Evolutionary conservation across 2,888 invertebrate species (phyloP).

Genomic region (Eucera pruinosa): DNA sequence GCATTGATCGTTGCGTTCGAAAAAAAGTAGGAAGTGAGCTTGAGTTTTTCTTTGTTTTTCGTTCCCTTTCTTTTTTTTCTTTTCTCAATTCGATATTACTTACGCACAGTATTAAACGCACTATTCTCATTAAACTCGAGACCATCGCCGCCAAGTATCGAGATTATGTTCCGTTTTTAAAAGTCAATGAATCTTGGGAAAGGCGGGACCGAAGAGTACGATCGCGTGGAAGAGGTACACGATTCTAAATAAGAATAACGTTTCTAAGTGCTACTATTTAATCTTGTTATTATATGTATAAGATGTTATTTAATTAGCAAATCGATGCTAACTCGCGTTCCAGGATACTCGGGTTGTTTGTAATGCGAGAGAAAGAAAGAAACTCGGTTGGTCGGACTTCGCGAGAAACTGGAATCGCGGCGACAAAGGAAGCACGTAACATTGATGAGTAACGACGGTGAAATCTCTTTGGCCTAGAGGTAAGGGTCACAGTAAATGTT

Average conservation of each 20-base stretch:
- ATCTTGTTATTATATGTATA: constrained; percentile 85
- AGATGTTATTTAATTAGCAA: constrained; percentile 80
- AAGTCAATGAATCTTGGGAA: constrained; percentile 36
- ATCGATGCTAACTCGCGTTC: constrained; percentile 69
- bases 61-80: constrained; percentile 8
- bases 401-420: constrained; percentile 42
- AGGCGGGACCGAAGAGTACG: constrained; percentile 27
- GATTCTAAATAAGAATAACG: constrained; percentile 83
- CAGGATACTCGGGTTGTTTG: constrained; percentile 52
- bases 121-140: constrained; percentile 44
- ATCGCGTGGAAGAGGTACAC: constrained; percentile 69
- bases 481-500: constrained; percentile 32
- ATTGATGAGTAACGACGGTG: constrained; percentile 30
- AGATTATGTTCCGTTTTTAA: constrained; percentile 37
- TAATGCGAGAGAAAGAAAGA: constrained; percentile 25
- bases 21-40: constrained; percentile 1
- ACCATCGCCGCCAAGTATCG: constrained; percentile 40
- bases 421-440: constrained; percentile 1
- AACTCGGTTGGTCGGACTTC: constrained; percentile 53
- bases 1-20: constrained; percentile 29
- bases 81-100: constrained; percentile 56
- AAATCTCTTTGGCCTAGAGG: constrained; percentile 76
- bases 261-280: constrained; percentile 83
- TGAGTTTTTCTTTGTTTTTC: constrained; percentile 8
- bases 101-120: constrained; percentile 69